Conservation (phyloP, 1,140 invertebrate species). For the Drosophila lacteicornis region DNA sequence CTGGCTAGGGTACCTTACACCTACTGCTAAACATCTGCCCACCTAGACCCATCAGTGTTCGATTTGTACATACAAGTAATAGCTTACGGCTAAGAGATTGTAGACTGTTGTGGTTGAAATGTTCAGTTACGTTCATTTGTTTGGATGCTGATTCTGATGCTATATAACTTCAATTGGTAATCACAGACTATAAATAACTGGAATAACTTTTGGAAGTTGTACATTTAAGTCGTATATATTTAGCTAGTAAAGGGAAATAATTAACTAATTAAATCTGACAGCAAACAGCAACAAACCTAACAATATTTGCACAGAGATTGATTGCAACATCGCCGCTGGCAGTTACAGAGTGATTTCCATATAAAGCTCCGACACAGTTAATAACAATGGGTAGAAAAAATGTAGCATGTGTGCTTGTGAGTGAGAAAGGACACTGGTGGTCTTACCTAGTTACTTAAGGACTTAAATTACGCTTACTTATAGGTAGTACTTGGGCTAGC, state of each 20-base stretch:
- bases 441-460: slow-evolving; percentile 43
- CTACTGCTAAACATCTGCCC: slow-evolving; percentile 81
- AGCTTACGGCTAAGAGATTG: slow-evolving; percentile 53
- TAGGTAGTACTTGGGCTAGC: slow-evolving; percentile 33
- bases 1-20: slow-evolving; percentile 62
- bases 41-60: slow-evolving; percentile 70
- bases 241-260: slow-evolving; percentile 66
- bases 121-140: slow-evolving; percentile 65
- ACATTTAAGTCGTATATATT: slow-evolving; percentile 46
- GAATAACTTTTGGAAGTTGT: slow-evolving; percentile 73
- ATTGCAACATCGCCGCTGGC: slow-evolving; percentile 70
- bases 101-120: slow-evolving; percentile 53
- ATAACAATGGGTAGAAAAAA: slow-evolving; percentile 50
- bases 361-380: slow-evolving; percentile 66
- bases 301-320: slow-evolving; percentile 45
- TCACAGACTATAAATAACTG: slow-evolving; percentile 76
- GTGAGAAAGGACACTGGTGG: slow-evolving; percentile 75
- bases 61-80: slow-evolving; percentile 40
- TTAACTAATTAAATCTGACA: slow-evolving; percentile 74
- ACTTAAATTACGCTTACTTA: slow-evolving; percentile 32
- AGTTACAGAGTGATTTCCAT: slow-evolving; percentile 43
- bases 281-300: slow-evolving; percentile 50
- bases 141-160: slow-evolving; percentile 46
- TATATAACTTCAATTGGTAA: slow-evolving; percentile 68
- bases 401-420: slow-evolving; percentile 18